These are phyloP conservation scores for Agrilus planipennis DNA, from an alignment of 1,140 invertebrate species.

Conservation along the genomic window DNA sequence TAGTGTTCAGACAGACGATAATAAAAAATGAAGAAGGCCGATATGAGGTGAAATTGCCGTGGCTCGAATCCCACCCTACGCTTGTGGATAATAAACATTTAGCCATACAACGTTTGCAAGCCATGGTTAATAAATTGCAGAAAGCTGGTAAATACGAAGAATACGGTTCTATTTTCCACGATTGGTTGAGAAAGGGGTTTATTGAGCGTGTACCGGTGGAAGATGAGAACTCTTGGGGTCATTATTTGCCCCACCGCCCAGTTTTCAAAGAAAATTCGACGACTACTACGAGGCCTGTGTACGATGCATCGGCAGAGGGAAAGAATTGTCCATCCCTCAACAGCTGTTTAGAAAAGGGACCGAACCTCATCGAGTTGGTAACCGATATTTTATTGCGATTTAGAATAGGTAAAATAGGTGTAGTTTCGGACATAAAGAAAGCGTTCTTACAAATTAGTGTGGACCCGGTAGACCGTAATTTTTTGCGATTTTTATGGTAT, in stretches of 20 bases:
- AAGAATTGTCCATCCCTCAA: conserved; percentile 2
- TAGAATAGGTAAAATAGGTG: conserved; percentile 23
- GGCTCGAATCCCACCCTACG: no score
- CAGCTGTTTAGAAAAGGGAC: conserved; percentile 8
- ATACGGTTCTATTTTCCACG: no score
- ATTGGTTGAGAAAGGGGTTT: no score
- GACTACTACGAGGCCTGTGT: conserved; percentile 9
- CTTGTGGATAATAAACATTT: no score
- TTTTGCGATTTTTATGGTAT: conserved; percentile 27
- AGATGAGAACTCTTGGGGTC: no score
- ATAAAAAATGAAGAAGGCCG: no score
- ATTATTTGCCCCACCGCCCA: conserved; percentile 12
- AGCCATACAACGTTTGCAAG: no score
- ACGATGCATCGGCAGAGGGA: conserved; percentile 9
- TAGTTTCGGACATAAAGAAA: conserved; percentile 32
- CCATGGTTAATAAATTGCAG: no score
- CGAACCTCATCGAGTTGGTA: conserved; percentile 31
- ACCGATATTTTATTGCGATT: conserved; percentile 29
- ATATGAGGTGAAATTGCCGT: no score
- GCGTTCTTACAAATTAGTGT: conserved; percentile 33
- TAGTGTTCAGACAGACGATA: no score
- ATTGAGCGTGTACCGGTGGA: no score
- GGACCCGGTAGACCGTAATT: conserved; percentile 19
- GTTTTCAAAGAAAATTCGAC: conserved; percentile 10
- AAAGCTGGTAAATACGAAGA: no score